Evolutionary conservation across 2,113 vertebrate genomes (phyloP), one percentile per base, ranked within the genome.

Genomic region (Sinocyclocheilus anophthalmus): DNA sequence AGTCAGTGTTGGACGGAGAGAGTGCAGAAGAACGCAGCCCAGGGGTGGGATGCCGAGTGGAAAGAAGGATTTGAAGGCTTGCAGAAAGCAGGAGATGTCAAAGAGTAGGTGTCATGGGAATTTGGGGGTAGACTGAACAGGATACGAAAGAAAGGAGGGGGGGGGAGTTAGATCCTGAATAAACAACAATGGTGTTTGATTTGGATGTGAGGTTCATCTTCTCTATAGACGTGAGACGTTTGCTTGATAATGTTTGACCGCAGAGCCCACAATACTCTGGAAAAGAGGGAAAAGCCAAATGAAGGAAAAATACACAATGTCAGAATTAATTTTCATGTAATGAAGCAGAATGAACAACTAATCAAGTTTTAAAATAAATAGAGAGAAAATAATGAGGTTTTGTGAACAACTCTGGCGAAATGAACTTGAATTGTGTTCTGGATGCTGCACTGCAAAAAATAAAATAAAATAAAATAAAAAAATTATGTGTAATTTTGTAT

Each of bases 151-250:
- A 83, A 83, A 53, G 20, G 22, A 5, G 4, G 33, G 5, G 53
- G 69, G 45, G 53, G 45, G 2, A 18, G 50, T 59, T 18, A 16
- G 30, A 73, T 84, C 67, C 82, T 73, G 50, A 73, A 73, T 73
- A 84, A 84, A 84, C 82, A 84, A 84, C 53, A 26, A 26, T 84
- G 50, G 12, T 84, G 81, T 83, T 83, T 83, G 67, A 84, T 73
- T 84, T 73, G 82, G 82, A 84, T 84, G 67, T 39, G 50, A 84
- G 30, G 67, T 73, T 84, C 69, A 39, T 59, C 50, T 75, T 75
- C 82, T 73, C 53, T 18, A 14, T 11, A 84, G 82, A 59, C 13
- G 48, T 59, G 50, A 82, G 63, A 33, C 42, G 3, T 69, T 50
- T 57, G 53, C 82, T 75, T 84, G 50, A 84, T 84, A 55, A 57